phyloP scores from a whole-genome alignment of 1,140 invertebrate genomes.

The Thaumetopoea pityocampa region DNA sequence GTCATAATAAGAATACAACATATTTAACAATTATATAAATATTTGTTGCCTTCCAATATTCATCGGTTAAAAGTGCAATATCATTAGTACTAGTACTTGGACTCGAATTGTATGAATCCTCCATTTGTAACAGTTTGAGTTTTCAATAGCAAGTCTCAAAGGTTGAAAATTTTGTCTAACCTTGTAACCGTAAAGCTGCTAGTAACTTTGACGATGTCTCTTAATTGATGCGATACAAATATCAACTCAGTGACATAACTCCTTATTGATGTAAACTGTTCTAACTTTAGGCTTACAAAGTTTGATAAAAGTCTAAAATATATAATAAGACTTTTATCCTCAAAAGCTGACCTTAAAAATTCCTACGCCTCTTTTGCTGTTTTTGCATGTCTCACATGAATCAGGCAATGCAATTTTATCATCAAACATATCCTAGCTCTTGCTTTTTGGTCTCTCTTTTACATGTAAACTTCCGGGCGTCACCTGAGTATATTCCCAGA shows the following conservation, averaged over 20 bases:
- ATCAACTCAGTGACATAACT: not conserved
- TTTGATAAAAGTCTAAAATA: not conserved
- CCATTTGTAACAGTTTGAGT: slow-evolving; percentile 9
- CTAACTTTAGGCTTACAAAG: not conserved
- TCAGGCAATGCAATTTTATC: not conserved
- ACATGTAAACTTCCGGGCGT: too few relatives aligned
- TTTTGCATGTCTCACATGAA: not conserved
- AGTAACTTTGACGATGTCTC: not conserved
- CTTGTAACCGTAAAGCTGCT: slow-evolving; percentile 9
- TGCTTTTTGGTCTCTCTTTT: too few relatives aligned
- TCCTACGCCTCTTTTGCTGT: not conserved
- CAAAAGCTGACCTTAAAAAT: not conserved
- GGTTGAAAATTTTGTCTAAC: slow-evolving; percentile 4
- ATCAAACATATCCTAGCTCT: too few relatives aligned
- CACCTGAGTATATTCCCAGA: too few relatives aligned
- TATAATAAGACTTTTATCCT: not conserved
- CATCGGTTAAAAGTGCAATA: not conserved
- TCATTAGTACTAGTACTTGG: not conserved
- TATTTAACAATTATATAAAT: too few relatives aligned
- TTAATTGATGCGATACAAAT: not conserved
- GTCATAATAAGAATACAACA: too few relatives aligned
- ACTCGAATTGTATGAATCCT: not conserved
- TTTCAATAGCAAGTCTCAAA: slow-evolving; percentile 7
- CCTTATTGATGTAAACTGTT: not conserved
- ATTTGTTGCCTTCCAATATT: not conserved